Percentiles rank a stretch among this genome's conserved stretches.
Evolutionary conservation across 2,113 vertebrate genomes (phyloP).

Genomic region (Pionites leucogaster): DNA sequence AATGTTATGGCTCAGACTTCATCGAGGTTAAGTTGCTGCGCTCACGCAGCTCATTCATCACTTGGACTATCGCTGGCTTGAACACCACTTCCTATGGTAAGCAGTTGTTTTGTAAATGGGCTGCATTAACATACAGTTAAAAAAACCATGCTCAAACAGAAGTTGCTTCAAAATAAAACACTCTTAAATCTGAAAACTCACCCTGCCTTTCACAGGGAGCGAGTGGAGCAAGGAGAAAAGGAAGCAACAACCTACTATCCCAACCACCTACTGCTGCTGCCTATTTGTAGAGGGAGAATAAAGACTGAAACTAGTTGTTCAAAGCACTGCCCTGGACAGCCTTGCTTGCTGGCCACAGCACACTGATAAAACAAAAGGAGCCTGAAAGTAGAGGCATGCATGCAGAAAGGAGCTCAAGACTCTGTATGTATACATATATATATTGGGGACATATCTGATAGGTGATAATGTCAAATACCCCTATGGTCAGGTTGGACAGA

Average conservation of each 20-base stretch:
- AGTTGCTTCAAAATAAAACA: not conserved
- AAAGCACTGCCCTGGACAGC: not conserved
- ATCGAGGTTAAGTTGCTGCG: slow-evolving; percentile 20
- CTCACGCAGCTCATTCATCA: slow-evolving; percentile 41
- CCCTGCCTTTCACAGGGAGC: not conserved
- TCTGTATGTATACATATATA: not conserved
- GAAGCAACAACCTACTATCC: not conserved
- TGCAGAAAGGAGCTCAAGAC: not conserved
- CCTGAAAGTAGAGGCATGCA: not conserved
- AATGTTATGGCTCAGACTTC: slow-evolving; percentile 15
- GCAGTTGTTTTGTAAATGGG: slow-evolving; percentile 47
- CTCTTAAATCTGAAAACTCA: not conserved
- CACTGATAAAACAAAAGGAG: not conserved
- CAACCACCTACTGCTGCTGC: not conserved
- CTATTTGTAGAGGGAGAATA: not conserved
- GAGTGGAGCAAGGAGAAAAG: not conserved
- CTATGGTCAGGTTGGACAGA: accelerated
- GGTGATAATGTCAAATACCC: not conserved
- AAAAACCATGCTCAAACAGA: not conserved
- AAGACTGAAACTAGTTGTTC: not conserved
- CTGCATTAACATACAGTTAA: slow-evolving; percentile 10
- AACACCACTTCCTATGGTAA: not conserved
- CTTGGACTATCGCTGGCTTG: not conserved
- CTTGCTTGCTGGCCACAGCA: not conserved
- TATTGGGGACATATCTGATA: not conserved